Conservation (phyloP, 2,888 invertebrate species). For the Asteroscopus sphinx region DNA sequence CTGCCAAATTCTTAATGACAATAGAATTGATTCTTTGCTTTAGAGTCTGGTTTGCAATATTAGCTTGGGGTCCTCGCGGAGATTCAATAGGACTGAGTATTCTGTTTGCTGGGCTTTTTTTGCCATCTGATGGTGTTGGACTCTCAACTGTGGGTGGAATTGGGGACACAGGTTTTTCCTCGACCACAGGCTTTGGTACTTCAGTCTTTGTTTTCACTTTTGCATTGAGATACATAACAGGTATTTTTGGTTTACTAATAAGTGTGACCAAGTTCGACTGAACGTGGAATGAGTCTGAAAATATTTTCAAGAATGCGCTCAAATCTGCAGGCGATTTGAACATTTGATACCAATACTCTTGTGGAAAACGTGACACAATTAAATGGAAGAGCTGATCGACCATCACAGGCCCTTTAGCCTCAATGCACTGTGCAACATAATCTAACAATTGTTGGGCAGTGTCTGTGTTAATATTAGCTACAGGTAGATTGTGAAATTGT, state of each 20-base stretch:
- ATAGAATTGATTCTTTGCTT: constrained; percentile 97
- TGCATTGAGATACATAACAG: constrained; percentile 88
- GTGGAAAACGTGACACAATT: constrained; percentile 93
- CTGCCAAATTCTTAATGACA: constrained; percentile 96
- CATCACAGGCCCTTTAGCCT: constrained; percentile 94
- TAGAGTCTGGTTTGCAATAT: constrained; percentile 93
- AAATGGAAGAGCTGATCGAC: constrained; percentile 96
- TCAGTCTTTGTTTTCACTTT: constrained; percentile 87
- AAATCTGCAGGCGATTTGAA: constrained; percentile 97
- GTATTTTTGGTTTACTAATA: constrained; percentile 93
- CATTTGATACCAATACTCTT: constrained; percentile 95
- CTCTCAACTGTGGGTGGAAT: constrained; percentile 78
- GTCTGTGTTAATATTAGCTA: constrained; percentile 94
- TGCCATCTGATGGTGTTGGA: constrained; percentile 86
- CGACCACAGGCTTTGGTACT: constrained; percentile 84
- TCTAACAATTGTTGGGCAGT: constrained; percentile 95
- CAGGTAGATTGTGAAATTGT: constrained; percentile 92
- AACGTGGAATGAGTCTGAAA: constrained; percentile 98
- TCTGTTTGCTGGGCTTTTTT: constrained; percentile 82
- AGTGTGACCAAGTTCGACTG: constrained; percentile 97
- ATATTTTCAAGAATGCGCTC: constrained; percentile 96
- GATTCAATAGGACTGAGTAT: constrained; percentile 88
- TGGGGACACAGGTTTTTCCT: constrained; percentile 79
- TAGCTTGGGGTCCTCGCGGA: constrained; percentile 84
- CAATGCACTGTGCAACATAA: constrained; percentile 95